A percentile compares a stretch with the other conserved stretches of the same genome.
Conservation (phyloP, 2,888 invertebrate genomes). For the Drosophila nr. perissopoda region DNA sequence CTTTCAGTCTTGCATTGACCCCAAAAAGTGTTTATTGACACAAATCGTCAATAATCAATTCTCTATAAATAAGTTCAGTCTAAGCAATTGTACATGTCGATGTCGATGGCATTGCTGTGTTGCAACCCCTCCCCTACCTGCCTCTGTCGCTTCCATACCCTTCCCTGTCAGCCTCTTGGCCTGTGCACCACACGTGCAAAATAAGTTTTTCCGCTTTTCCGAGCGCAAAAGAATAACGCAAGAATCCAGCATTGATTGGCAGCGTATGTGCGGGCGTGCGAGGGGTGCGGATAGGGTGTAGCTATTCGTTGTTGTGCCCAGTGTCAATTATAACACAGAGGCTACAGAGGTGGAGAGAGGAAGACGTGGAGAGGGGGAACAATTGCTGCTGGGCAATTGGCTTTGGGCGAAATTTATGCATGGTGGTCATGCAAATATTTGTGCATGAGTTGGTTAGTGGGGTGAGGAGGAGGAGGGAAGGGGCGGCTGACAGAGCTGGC, state of each 20-base stretch:
- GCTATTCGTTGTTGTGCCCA: slow-evolving; percentile 53
- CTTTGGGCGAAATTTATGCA: slow-evolving; percentile 71
- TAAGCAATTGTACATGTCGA: slow-evolving; percentile 42
- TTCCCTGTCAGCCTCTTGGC: neutral
- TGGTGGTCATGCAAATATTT: slow-evolving; percentile 8
- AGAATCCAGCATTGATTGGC: slow-evolving; percentile 47
- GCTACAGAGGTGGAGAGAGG: neutral
- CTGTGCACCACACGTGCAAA: slow-evolving; percentile 17
- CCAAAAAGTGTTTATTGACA: slow-evolving; percentile 43
- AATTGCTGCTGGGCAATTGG: slow-evolving; percentile 61
- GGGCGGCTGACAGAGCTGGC: neutral
- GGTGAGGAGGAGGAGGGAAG: neutral
- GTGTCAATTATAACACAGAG: slow-evolving; percentile 43
- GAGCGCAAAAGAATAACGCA: neutral
- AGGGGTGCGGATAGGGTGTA: neutral
- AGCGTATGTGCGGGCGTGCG: slow-evolving; percentile 67
- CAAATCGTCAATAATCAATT: slow-evolving; percentile 46
- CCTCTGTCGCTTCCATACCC: neutral
- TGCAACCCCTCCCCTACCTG: neutral
- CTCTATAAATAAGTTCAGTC: slow-evolving; percentile 47
- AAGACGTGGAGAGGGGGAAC: neutral
- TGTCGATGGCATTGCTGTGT: slow-evolving; percentile 51
- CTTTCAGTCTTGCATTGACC: slow-evolving; percentile 5
- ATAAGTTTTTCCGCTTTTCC: slow-evolving; percentile 48
- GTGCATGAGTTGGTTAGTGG: neutral